Evolutionary conservation across 2,888 invertebrate species (phyloP), one percentile per base, ranked within the genome.

Genomic region (Encarsia formosa): DNA sequence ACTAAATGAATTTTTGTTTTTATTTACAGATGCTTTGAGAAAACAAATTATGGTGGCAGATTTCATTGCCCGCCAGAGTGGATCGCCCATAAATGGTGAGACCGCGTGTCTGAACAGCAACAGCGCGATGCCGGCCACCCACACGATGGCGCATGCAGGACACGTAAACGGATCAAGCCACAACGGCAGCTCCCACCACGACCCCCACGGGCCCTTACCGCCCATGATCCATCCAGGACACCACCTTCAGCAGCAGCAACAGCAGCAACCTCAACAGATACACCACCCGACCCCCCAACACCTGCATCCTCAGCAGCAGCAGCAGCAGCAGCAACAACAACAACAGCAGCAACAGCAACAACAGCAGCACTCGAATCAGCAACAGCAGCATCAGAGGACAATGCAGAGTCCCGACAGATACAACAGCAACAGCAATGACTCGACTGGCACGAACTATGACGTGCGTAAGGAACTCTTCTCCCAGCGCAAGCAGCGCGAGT

Each of bases 401-500:
- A 68, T 75, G 13, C 26, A 23, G 29, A 13, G 15, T 18, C 29
- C 62, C 54, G 65, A 68, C 50, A 66, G 62, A 54, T 70, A 64
- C 60, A 65, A 71, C 65, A 66, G 34, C 66, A 65, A 15, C 65
- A 63, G 9, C 68, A 64, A 9, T 63, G 59, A 6, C 65, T 61
- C 23, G 62, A 58, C n/a, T 61, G 45, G 5, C 63, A 56, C 1
- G 58, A 54, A 15, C 63, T 46, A 9, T 62, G 56, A 1, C 58
- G 52, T 49, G 3, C 59, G 58, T n/a, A 91, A 91, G 69, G 91
- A 91, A 61, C 80, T 91, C 66, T 90, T 91, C 75, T 88, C 89
- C 2, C 89, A 91, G 67, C 83, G 95, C 65, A 96, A 96, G 71
- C 95, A 95, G 70, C 81, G 97, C 13, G 95, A 96, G 74, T 96